These are phyloP conservation scores for Scrobipalpa costella DNA, from an alignment of 2,888 invertebrate genomes.

Conservation along the genomic window DNA sequence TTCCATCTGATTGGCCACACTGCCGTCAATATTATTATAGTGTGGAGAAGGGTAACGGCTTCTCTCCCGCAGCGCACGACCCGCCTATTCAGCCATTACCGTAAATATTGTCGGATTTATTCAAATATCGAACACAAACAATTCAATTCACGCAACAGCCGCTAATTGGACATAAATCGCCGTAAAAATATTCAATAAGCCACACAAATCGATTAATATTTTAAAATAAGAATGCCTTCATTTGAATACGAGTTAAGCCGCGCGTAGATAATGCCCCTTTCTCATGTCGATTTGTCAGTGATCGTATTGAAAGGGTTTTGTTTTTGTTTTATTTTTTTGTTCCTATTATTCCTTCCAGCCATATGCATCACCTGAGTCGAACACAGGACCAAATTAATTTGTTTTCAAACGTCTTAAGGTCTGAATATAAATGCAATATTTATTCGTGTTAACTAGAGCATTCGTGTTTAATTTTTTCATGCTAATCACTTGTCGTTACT, in stretches of 20 bases:
- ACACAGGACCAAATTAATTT: constrained; percentile 47
- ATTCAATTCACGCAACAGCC: constrained; percentile 78
- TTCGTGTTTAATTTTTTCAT: constrained; percentile 48
- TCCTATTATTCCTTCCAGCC: constrained; percentile 25
- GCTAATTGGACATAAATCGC: constrained; percentile 79
- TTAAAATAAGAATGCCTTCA: constrained; percentile 65
- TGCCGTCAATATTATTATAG: not conserved
- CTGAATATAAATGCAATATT: constrained; percentile 48
- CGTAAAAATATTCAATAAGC: constrained; percentile 77
- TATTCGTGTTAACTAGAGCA: constrained; percentile 50
- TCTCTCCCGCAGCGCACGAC: constrained; percentile 65
- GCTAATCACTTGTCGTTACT: constrained; percentile 56
- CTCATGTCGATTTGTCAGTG: constrained; percentile 59
- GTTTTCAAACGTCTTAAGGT: constrained; percentile 48
- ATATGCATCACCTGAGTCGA: constrained; percentile 14
- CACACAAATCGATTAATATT: constrained; percentile 74
- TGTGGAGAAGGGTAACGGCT: constrained; percentile 12
- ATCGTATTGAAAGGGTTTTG: constrained; percentile 51
- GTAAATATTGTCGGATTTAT: constrained; percentile 81
- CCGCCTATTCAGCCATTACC: constrained; percentile 74
- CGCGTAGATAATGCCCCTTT: constrained; percentile 58
- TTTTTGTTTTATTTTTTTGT: constrained; percentile 46
- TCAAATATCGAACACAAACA: constrained; percentile 77
- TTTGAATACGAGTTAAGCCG: constrained; percentile 68
- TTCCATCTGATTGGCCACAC: not conserved